Conservation (phyloP, 2,888 invertebrate genomes). For the Pyrochroa serraticornis region DNA sequence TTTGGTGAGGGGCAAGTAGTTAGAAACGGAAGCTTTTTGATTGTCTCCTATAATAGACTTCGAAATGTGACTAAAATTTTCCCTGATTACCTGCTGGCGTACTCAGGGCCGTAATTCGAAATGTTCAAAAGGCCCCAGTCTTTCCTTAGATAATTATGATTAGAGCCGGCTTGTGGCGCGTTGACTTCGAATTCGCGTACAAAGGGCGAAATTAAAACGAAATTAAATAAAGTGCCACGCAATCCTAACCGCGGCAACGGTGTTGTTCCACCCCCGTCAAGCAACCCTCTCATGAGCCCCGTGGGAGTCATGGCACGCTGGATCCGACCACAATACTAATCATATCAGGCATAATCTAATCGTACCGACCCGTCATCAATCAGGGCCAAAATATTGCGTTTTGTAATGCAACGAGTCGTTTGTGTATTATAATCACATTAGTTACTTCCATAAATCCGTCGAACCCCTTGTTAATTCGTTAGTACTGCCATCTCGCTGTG, state of each 20-base stretch:
- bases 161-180: too few species aligned
- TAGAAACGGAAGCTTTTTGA: too few species aligned
- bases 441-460: conserved; percentile 8
- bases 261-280: not conserved
- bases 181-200: too few species aligned
- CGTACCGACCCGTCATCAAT: conserved; percentile 24
- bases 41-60: too few species aligned
- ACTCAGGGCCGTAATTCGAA: too few species aligned
- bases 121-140: too few species aligned
- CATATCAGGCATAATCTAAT: conserved; percentile 28
- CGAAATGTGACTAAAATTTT: too few species aligned
- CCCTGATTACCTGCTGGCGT: too few species aligned
- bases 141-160: too few species aligned
- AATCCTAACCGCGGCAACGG: conserved; percentile 5
- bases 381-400: conserved; percentile 24
- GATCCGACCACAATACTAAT: conserved; percentile 25
- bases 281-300: conserved; percentile 2
- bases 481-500: not conserved
- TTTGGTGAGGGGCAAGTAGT: too few species aligned
- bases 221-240: conserved; percentile 17
- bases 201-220: not conserved
- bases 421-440: conserved; percentile 22
- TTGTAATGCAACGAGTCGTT: conserved; percentile 18
- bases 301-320: conserved; percentile 23
- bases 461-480: conserved; percentile 4